Evolutionary conservation across 2,888 invertebrate genomes (phyloP).

Genomic region (Cremastinae sp.): DNA sequence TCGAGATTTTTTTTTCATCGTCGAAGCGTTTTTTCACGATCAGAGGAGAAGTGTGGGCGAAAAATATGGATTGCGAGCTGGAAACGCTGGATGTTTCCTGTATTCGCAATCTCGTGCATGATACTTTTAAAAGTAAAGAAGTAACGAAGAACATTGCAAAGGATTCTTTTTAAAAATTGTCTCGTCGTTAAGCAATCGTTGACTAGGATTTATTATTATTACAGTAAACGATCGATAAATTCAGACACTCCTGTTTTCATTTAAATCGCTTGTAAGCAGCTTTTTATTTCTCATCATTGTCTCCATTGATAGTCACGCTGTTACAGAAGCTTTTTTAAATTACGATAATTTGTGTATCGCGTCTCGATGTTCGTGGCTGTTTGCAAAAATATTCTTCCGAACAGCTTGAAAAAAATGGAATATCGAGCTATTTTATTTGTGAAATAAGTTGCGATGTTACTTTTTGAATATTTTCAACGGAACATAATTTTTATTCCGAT

Average conservation of each 20-base stretch:
- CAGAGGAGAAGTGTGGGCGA: neutral
- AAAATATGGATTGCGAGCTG: constrained; percentile 27
- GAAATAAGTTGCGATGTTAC: constrained; percentile 57
- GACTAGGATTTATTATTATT: constrained; percentile 48
- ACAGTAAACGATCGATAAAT: constrained; percentile 33
- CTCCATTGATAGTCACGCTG: neutral
- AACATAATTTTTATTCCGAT: constrained; percentile 7
- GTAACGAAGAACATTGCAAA: constrained; percentile 3
- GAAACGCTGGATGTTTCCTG: constrained; percentile 66
- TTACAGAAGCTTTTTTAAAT: neutral
- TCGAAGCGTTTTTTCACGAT: constrained; percentile 4
- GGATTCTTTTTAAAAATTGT: constrained; percentile 44
- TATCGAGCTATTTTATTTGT: constrained; percentile 43
- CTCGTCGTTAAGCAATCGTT: constrained; percentile 58
- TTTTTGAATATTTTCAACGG: constrained; percentile 33
- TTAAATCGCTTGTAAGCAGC: constrained; percentile 37
- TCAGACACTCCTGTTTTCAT: constrained; percentile 12
- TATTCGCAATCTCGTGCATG: constrained; percentile 32
- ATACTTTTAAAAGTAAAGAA: constrained; percentile 17
- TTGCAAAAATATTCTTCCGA: constrained; percentile 45
- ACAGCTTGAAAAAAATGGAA: constrained; percentile 20
- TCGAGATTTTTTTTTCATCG: constrained; percentile 7
- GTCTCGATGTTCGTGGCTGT: constrained; percentile 35
- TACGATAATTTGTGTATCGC: constrained; percentile 9
- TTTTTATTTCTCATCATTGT: constrained; percentile 12